These are phyloP conservation scores for Teleopsis dalmanni DNA, from an alignment of 1,140 invertebrate genomes.

Conservation along the genomic window DNA sequence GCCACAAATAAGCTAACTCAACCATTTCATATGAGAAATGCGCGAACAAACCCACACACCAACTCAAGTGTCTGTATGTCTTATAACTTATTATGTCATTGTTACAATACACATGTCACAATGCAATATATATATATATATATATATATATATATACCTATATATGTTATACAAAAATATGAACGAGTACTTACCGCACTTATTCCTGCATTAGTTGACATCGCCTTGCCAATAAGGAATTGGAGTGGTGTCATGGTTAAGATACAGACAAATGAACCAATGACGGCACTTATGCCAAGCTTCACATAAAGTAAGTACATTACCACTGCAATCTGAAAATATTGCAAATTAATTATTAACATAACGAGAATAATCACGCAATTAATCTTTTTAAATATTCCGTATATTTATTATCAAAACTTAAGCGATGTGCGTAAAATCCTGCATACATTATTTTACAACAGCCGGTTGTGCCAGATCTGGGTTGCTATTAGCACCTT, in stretches of 20 bases:
- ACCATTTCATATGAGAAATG: too few species aligned
- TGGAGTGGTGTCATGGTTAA: constrained; percentile 63
- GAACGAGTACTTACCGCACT: constrained; percentile 52
- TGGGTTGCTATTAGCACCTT: too few species aligned
- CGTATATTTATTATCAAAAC: too few species aligned
- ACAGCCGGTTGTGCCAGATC: too few species aligned
- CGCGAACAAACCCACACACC: too few species aligned
- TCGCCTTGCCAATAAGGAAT: constrained; percentile 61
- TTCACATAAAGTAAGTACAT: constrained; percentile 68
- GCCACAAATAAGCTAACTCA: too few species aligned
- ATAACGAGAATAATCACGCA: background rate
- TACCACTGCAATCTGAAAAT: constrained; percentile 60
- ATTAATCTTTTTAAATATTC: background rate
- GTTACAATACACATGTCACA: background rate
- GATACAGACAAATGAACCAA: constrained; percentile 64
- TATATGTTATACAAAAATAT: background rate
- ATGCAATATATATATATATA: too few species aligned
- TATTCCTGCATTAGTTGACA: constrained; percentile 61
- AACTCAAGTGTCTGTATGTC: background rate
- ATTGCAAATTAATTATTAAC: background rate
- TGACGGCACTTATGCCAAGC: constrained; percentile 68
- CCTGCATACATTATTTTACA: too few species aligned
- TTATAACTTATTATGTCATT: background rate
- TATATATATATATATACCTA: background rate
- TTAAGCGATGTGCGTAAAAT: too few species aligned